Conservation (phyloP, 2,113 vertebrate genomes). For the human (Homo sapiens) region GRCh38 chrX:3585501-3586000, state of each 20-base stretch:
- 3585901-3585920: fast-evolving
- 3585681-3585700: background rate
- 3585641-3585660: background rate
- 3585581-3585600: conserved; percentile 27
- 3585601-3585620: background rate
- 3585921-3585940: background rate
- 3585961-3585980: background rate
- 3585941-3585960: fast-evolving
- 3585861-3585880: fast-evolving
- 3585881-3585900: fast-evolving
- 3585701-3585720: background rate
- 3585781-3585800: fast-evolving
- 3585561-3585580: background rate
- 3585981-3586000: fast-evolving
- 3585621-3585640: background rate
- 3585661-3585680: background rate
- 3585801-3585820: fast-evolving
- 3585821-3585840: fast-evolving
- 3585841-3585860: fast-evolving
- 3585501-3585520: background rate
- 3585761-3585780: fast-evolving
- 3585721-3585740: background rate
- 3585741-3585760: fast-evolving
- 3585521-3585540: background rate
- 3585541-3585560: background rate